Base-by-base conservation (phyloP, 2,113 vertebrate genomes). In the Microcebus ravelobensis region DNA sequence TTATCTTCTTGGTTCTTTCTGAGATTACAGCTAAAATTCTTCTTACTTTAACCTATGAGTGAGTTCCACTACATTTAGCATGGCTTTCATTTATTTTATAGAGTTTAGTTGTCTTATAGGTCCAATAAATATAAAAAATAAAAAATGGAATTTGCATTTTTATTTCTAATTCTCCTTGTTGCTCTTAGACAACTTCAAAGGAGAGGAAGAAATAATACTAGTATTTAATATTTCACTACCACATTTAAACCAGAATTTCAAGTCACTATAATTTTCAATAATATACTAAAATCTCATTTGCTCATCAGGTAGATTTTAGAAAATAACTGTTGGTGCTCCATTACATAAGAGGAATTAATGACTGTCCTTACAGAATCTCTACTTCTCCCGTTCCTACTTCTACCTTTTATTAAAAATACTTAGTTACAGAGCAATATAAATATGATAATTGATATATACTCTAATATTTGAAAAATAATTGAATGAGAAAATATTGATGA, bases 401-500 rank as follows among this genome's bases (percentile, higher is more conserved):
- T 83, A 71, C 42, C 31, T 87, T 87, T 87, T 50, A 71, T 82
- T 85, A 87, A 95, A 9, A 68, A 91, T 70, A 93, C 3, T 89
- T 79, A 80, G 20, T 45, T 79, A 74, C 6, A 55, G 21, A 76
- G 27, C 11, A 88, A 84, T 90, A 67, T 45, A 83, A 87, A 84
- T 90, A 63, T 73, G 9, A 18, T 36, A 68, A 92, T 29, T 82
- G 45, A 71, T 59, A 90, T 9, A 77, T 25, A 52, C 0, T 5
- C 0, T 42, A 3, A 14, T 45, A 73, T 57, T 73, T 42, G 5
- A 83, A 83, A 81, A 87, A 27, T 48, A 87, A 92, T 36, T 57
- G 31, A 91, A n/a, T 84, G 59, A 76, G 82, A 90, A 94, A 61
- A 90, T 71, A 65, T n/a, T 93, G 87, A 70, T 45, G 76, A 73